A percentile compares a stretch with the other conserved stretches of the same genome.
Conservation (phyloP, 2,888 invertebrate species). For the Asteroscopus sphinx region DNA sequence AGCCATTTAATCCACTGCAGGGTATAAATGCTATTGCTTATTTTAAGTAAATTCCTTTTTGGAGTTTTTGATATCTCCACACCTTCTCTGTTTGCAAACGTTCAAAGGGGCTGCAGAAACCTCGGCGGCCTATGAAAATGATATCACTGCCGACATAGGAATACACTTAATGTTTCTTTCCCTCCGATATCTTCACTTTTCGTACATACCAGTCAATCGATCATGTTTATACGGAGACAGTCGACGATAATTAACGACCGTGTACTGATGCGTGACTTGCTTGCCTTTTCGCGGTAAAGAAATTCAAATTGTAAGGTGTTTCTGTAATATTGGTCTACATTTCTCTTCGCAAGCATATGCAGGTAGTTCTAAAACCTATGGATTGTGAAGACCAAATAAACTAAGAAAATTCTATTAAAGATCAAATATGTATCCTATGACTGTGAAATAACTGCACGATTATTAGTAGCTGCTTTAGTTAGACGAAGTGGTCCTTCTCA, state of each 20-base stretch:
- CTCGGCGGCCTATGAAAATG: conserved; percentile 84
- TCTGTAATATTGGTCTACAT: conserved; percentile 1
- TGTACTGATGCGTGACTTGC: conserved; percentile 49
- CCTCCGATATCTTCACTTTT: conserved; percentile 81
- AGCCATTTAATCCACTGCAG: too few relatives aligned
- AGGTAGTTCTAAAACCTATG: too few relatives aligned
- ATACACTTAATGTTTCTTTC: conserved; percentile 87
- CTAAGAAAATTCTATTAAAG: too few relatives aligned
- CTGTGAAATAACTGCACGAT: too few relatives aligned
- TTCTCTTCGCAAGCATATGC: too few relatives aligned
- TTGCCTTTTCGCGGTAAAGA: conserved; percentile 33
- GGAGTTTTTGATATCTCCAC: conserved; percentile 58
- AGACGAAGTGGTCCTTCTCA: too few relatives aligned
- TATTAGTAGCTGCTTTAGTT: too few relatives aligned
- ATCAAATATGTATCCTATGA: too few relatives aligned
- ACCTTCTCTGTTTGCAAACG: conserved; percentile 63
- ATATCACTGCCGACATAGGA: conserved; percentile 86
- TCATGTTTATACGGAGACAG: conserved; percentile 76
- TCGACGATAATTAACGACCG: conserved; percentile 73
- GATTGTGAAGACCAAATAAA: too few relatives aligned
- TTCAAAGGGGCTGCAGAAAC: conserved; percentile 78
- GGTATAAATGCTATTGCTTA: too few relatives aligned
- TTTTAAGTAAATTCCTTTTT: too few relatives aligned
- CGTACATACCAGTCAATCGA: conserved; percentile 74
- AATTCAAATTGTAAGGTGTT: conserved; percentile 43